Evolutionary conservation across 2,113 vertebrate species (phyloP).

Genomic region (Myotis davidii): DNA sequence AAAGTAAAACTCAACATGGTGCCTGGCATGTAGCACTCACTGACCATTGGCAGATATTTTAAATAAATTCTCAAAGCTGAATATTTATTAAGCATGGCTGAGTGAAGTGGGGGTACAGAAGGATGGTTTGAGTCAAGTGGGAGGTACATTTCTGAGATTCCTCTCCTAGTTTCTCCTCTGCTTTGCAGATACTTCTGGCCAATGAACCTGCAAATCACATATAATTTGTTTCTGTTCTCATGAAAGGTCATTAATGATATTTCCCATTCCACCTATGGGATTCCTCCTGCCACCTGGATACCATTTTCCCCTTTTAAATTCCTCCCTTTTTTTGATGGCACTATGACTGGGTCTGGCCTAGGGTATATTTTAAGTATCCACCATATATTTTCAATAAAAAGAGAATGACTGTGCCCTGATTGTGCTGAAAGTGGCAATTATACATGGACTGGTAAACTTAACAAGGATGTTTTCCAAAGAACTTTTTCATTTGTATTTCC

Average conservation of each 20-base stretch:
- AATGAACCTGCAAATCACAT: constrained; percentile 18
- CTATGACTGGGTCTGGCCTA: not conserved
- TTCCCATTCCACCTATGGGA: constrained; percentile 47
- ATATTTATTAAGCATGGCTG: constrained; percentile 3
- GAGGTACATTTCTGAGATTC: constrained; percentile 4
- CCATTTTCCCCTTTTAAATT: constrained; percentile 51
- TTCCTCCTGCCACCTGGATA: constrained; percentile 55
- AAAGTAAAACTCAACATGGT: not conserved
- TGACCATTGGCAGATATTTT: not conserved
- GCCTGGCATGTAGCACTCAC: not conserved
- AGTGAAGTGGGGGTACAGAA: not conserved
- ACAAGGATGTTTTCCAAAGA: constrained; percentile 31
- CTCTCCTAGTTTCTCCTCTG: not conserved
- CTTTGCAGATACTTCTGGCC: not conserved
- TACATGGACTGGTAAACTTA: constrained; percentile 18
- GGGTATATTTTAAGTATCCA: constrained; percentile 20
- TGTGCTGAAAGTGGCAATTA: constrained; percentile 38
- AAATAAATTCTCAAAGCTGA: constrained; percentile 29
- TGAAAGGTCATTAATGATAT: constrained; percentile 42
- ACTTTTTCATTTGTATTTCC: constrained; percentile 57
- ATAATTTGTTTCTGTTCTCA: constrained; percentile 51
- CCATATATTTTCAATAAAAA: constrained; percentile 57
- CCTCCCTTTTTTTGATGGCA: constrained; percentile 11
- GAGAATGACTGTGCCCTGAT: not conserved
- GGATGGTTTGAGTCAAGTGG: not conserved